These are phyloP conservation scores for Mylabris phalerata DNA, from an alignment of 1,140 invertebrate genomes.

Conservation along the genomic window DNA sequence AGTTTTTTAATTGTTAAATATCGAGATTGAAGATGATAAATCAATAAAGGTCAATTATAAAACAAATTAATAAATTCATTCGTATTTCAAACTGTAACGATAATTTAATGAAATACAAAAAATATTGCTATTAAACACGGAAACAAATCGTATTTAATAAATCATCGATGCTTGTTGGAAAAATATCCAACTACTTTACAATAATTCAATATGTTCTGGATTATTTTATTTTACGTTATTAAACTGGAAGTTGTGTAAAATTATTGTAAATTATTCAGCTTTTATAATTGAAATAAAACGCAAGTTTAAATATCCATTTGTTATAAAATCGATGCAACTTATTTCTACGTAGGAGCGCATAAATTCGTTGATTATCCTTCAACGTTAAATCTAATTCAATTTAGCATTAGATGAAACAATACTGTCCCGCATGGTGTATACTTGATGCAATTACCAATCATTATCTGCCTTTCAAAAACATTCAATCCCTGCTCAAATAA, in stretches of 20 bases:
- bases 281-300: too few species aligned
- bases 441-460: constrained; percentile 11
- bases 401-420: background rate
- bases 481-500: constrained; percentile 6
- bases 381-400: too few species aligned
- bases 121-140: too few species aligned
- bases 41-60: background rate
- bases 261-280: background rate
- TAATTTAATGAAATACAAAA: background rate
- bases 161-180: background rate
- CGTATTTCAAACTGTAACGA: background rate
- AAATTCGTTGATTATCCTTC: too few species aligned
- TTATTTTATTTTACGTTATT: background rate
- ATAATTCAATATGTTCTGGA: background rate
- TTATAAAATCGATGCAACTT: too few species aligned
- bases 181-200: background rate
- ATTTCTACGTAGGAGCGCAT: too few species aligned
- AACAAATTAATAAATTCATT: background rate
- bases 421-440: background rate
- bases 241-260: background rate
- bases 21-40: background rate
- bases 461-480: constrained; percentile 20
- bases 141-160: too few species aligned
- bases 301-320: too few species aligned
- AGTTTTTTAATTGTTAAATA: background rate